Base-by-base conservation (phyloP, 2,797 vertebrate species). In the Gadopsis bispinosus region DNA sequence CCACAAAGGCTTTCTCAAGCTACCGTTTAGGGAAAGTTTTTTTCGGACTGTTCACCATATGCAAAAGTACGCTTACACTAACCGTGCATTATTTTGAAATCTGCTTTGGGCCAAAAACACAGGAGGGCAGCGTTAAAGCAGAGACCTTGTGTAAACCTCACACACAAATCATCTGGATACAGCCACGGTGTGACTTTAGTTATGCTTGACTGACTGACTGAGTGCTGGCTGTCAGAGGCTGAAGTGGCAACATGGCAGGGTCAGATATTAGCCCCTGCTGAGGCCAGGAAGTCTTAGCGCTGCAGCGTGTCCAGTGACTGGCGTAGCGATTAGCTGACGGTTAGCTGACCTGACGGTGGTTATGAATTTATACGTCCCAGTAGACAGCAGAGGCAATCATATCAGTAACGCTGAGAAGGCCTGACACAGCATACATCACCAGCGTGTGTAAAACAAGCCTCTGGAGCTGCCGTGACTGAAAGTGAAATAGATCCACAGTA, bases 371-470 rank as follows among this genome's bases (percentile, higher is more conserved):
- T 86, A 84, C 33, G 56, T 90, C 88, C 88, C 87, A 64, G 81
- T 31, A 69, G 90, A 81, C 69, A 69, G 81, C 73, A 62, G 66
- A 83, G 66, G 86, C 89, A 91, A 86, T 92, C 83, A 87, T 90
- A 92, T 91, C 87, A 60, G 85, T 88, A 84, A 87, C 68, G 62
- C 83, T 78, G 83, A 90, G 83, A 88, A 90, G 48, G 79, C 90
- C 89, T 93, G 88, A 91, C 87, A 29, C 87, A 91, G 89, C 89
- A 87, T 45, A 83, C 83, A 73, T 62, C 73, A 48, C 6, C 75
- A 41, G 84, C 50, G 22, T 69, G 85, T 89, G 90, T 89, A 89
- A 93, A 93, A 92, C 88, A 94, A 92, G 80, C 81, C 77, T 79
- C 73, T 39, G 51, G 72, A 81, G 82, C 69, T 63, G 77, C 77